A percentile compares a stretch with the other conserved stretches of the same genome.
Evolutionary conservation across 2,797 vertebrate species (phyloP).

Genomic region (Percopsis omiscomaycus): DNA sequence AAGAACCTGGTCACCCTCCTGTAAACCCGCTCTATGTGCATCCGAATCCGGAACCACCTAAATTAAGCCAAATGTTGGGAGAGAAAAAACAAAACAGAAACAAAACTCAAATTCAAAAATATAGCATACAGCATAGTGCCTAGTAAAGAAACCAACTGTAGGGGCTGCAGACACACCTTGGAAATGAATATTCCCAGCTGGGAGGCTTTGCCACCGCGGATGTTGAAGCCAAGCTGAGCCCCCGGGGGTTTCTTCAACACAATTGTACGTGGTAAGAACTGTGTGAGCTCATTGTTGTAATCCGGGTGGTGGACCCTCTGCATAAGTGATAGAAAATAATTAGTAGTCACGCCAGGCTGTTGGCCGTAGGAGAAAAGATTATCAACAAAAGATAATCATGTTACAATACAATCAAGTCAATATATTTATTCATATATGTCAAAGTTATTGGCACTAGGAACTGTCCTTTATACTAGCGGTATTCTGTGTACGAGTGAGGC

Average conservation of each 20-base stretch:
- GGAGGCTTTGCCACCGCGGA: conserved; percentile 95
- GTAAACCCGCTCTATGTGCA: conserved; percentile 91
- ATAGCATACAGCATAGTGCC: background rate
- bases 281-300: conserved; percentile 96
- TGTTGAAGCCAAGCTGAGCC: conserved; percentile 97
- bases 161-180: conserved; percentile 78
- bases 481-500: too few relatives aligned
- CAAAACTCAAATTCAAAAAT: background rate
- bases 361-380: too few relatives aligned
- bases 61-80: conserved; percentile 1
- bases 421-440: too few relatives aligned
- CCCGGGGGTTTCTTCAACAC: conserved; percentile 94
- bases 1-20: conserved; percentile 97
- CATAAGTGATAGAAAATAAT: conserved; percentile 8
- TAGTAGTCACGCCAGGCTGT: background rate
- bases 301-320: conserved; percentile 92
- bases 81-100: background rate
- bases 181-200: conserved; percentile 98
- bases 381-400: too few relatives aligned
- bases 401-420: too few relatives aligned
- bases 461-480: too few relatives aligned
- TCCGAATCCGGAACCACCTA: conserved; percentile 97
- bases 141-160: too few relatives aligned
- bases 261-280: conserved; percentile 91
- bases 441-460: too few relatives aligned